Base-by-base conservation (phyloP, 2,888 invertebrate species). In the Galeruca laticollis region DNA sequence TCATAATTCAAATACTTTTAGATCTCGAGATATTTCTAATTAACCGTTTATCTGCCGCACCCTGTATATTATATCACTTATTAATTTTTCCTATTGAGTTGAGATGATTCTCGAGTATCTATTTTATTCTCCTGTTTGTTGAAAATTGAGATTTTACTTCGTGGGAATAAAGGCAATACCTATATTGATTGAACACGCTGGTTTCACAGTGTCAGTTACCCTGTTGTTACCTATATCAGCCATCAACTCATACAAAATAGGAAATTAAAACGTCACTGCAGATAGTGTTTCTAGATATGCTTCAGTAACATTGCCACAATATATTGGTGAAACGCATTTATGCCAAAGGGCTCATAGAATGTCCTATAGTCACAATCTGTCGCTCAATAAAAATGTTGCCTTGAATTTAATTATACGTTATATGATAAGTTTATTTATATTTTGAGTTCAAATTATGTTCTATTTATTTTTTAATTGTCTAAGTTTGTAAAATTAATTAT, bases 201-300 rank as follows among this genome's bases (percentile, higher is more conserved):
- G n/a, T n/a, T n/a, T n/a, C n/a, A n/a, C n/a, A n/a, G n/a, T n/a
- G n/a, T n/a, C n/a, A n/a, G n/a, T n/a, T 59, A 68, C 56, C 56
- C 60, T 47, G 70, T 65, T 63, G n/a, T n/a, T 70, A 47, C 43
- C 61, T 62, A 43, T 18, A 49, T 60, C 20, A 20, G 10, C 51
- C n/a, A n/a, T 51, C 11, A 57, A 35, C 15, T 31, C 18, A 13
- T 33, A 56, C 18, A 47, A 47, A 49, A 43, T 49, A 70, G 71
- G 71, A 71, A 73, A 73, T 73, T 71, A 69, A 71, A 73, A 71
- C 67, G 70, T 71, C 71, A 68, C 21, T 21, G 31, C 60, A 59
- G 60, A 65, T 65, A 18, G 60, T 60, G 26, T 64, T 64, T 60
- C 52, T 59, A 69, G 63, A 69, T 62, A 62, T 54, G 54, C 26